These are phyloP conservation scores for Cephus sareptanus DNA, from an alignment of 2,888 invertebrate species.

Conservation along the genomic window DNA sequence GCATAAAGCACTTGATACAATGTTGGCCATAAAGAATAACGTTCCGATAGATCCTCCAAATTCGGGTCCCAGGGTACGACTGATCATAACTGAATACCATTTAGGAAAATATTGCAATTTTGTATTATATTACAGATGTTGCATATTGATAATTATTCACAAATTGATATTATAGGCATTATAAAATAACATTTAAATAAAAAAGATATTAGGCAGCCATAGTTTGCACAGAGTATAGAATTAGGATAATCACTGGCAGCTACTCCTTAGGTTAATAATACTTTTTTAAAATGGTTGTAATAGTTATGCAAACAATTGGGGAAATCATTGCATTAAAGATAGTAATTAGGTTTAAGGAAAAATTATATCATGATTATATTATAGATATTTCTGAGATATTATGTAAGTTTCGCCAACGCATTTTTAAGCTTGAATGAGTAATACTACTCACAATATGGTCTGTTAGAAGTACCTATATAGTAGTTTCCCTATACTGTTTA, in stretches of 20 bases:
- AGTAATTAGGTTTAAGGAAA: background rate
- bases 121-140: too few relatives aligned
- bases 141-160: too few relatives aligned
- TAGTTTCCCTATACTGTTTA: background rate
- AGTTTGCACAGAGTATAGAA: too few relatives aligned
- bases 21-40: slow-evolving; percentile 97
- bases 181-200: too few relatives aligned
- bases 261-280: too few relatives aligned
- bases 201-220: too few relatives aligned
- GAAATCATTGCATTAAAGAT: background rate
- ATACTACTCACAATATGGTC: background rate
- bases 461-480: background rate
- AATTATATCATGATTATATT: too few relatives aligned
- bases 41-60: slow-evolving; percentile 99
- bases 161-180: too few relatives aligned
- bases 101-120: slow-evolving; percentile 22
- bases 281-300: too few relatives aligned
- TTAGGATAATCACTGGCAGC: too few relatives aligned
- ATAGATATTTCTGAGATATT: background rate
- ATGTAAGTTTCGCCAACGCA: background rate
- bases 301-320: background rate
- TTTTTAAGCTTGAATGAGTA: background rate
- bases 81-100: slow-evolving; percentile 90
- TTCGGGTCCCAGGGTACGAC: slow-evolving; percentile 96
- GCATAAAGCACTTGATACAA: slow-evolving; percentile 96